phyloP scores from a whole-genome alignment of 2,888 invertebrate genomes.

The Drosophila infuscata region DNA sequence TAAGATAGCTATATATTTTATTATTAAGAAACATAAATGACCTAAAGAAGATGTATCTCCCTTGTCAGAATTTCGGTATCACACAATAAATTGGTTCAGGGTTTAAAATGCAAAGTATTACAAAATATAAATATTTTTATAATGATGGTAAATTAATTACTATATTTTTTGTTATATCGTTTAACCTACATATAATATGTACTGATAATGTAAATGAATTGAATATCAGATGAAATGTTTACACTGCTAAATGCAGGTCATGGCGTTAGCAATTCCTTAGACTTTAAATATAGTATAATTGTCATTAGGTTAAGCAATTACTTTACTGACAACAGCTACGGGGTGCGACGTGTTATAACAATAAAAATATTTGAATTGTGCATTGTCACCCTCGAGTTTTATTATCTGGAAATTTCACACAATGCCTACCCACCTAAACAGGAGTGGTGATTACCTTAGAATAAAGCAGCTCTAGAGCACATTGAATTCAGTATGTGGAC shows the following conservation, averaged over 20 bases:
- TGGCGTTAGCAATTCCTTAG: constrained; percentile 66
- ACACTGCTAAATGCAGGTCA: constrained; percentile 25
- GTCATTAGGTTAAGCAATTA: constrained; percentile 82
- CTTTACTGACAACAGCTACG: constrained; percentile 62
- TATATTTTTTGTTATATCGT: neutral
- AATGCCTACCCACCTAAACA: constrained; percentile 67
- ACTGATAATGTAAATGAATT: neutral
- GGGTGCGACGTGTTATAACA: constrained; percentile 80
- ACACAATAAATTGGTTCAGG: neutral
- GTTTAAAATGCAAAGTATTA: neutral
- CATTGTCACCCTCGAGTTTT: constrained; percentile 77
- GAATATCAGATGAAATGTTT: constrained; percentile 9
- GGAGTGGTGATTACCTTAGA: constrained; percentile 72
- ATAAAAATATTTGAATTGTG: constrained; percentile 80
- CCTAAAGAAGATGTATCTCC: neutral
- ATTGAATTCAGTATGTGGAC: constrained; percentile 48
- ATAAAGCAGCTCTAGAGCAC: constrained; percentile 66
- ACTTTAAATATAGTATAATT: constrained; percentile 76
- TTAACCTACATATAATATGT: neutral
- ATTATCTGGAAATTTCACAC: constrained; percentile 62
- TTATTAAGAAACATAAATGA: neutral
- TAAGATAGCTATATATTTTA: neutral
- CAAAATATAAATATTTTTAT: neutral
- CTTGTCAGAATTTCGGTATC: neutral
- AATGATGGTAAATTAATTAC: neutral